Evolutionary conservation across 2,113 vertebrate genomes (phyloP).

Genomic region (Noctilio leporinus): DNA sequence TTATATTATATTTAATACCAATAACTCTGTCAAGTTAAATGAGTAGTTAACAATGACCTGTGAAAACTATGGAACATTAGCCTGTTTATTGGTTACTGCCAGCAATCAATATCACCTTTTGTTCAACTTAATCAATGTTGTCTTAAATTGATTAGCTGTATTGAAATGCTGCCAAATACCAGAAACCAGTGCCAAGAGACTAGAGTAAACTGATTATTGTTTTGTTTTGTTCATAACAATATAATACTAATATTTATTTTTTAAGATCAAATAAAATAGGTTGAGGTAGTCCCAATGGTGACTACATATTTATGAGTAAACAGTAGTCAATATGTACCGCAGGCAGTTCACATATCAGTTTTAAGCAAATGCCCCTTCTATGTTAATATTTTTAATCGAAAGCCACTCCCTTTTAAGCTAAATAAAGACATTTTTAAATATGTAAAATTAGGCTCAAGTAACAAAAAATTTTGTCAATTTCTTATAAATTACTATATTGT

Average conservation of each 20-base stretch:
- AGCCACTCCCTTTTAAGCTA: not conserved
- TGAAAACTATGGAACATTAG: conserved; percentile 62
- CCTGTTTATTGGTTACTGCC: conserved; percentile 73
- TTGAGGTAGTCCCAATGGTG: conserved; percentile 40
- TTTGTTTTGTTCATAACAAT: conserved; percentile 60
- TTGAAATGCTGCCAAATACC: conserved; percentile 73
- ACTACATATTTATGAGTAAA: conserved; percentile 32
- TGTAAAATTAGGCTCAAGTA: not conserved
- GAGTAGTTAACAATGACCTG: conserved; percentile 69
- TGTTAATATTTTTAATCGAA: not conserved
- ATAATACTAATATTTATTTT: conserved; percentile 64
- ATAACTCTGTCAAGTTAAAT: conserved; percentile 44
- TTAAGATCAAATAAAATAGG: conserved; percentile 44
- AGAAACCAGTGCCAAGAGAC: conserved; percentile 35
- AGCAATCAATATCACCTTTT: conserved; percentile 77
- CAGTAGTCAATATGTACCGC: not conserved
- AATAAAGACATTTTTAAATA: not conserved
- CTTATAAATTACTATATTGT: not conserved
- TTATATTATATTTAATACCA: not conserved
- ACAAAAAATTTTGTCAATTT: not conserved
- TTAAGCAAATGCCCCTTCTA: not conserved
- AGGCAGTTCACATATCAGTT: not conserved
- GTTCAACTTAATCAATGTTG: conserved; percentile 78
- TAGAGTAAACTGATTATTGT: conserved; percentile 57
- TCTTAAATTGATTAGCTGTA: conserved; percentile 76